Evolutionary conservation across 2,888 invertebrate species (phyloP), one percentile per base, ranked within the genome.

Genomic region (Drosophila lacicola): DNA sequence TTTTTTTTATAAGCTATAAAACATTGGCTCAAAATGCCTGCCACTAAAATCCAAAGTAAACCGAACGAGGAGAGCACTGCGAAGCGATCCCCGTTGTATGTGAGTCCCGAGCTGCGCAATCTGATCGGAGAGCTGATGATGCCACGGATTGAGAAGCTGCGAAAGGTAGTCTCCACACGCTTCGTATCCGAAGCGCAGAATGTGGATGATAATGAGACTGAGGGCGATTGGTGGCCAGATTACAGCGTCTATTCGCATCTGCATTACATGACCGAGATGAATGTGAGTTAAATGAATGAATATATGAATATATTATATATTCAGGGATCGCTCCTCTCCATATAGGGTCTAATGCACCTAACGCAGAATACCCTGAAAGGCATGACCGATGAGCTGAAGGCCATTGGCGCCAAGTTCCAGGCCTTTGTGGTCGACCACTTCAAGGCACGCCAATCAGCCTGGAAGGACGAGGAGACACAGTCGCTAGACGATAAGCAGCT

Each of bases 201-300:
- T 19, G 39, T n/a, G n/a, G 46, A 44, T 29, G 57, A 49, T 0
- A 33, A 37, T 4, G 45, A 56, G 2, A 11, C 14, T 13, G 53
- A 2, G 4, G 51, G 11, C 1, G 74, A 78, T 41, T 82, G 80
- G 68, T 76, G 72, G 68, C 76, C 80, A 3, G 80, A 79, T 9
- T 79, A 82, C 25, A 33, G 50, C 4, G 2, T 79, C 11, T 49
- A 36, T 14, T 66, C 75, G 4, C 19, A 51, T 0, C 11, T 33
- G 3, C 68, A 66, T 19, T 64, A 76, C 29, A 62, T 79, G 44
- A 67, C 75, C n/a, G 83, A 80, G 51, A 62, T 80, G 53, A 75
- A 73, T 53, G 78, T 80, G 4, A 49, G 72, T 65, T n/a, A 13
- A 9, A 8, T 3, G 14, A 8, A 6, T 17, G 2, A 2, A 6